A percentile compares a stretch with the other conserved stretches of the same genome.
phyloP scores from a whole-genome alignment of 2,888 invertebrate genomes.

The Folsomia manolachei region DNA sequence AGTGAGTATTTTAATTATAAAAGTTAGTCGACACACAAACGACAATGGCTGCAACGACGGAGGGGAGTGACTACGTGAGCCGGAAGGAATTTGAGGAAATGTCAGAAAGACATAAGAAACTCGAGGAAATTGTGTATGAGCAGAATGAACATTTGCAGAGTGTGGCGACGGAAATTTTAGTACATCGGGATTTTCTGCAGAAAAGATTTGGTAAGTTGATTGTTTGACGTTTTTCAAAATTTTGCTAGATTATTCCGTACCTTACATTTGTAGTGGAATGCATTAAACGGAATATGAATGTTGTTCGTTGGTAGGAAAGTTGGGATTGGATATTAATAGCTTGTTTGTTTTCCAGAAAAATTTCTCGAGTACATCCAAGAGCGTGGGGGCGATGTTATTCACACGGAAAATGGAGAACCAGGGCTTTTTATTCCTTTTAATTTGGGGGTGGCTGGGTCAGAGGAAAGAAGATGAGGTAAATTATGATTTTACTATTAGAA shows the following conservation, averaged over 20 bases:
- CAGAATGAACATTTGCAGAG: constrained; percentile 28
- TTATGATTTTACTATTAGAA: too few species aligned
- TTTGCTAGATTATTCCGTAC: too few species aligned
- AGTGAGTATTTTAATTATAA: too few species aligned
- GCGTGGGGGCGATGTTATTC: constrained; percentile 34
- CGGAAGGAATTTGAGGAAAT: neutral
- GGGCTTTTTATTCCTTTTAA: constrained; percentile 31
- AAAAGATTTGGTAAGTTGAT: constrained; percentile 36
- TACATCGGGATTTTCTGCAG: constrained; percentile 37
- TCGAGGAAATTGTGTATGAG: constrained; percentile 28
- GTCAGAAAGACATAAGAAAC: constrained; percentile 21
- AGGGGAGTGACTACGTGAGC: neutral
- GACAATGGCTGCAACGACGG: neutral
- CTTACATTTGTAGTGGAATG: too few species aligned
- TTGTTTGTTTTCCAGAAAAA: constrained; percentile 26
- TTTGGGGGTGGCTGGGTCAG: neutral
- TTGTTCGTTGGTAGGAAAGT: too few species aligned
- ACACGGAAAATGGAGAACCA: constrained; percentile 21
- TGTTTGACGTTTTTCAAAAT: neutral
- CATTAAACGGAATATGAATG: too few species aligned
- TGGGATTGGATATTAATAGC: neutral
- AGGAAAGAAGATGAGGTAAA: neutral
- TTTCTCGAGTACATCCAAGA: constrained; percentile 34
- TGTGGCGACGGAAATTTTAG: constrained; percentile 30
- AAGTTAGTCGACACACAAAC: too few species aligned